These are phyloP conservation scores for Nasua narica DNA, from an alignment of 2,797 vertebrate genomes.

Conservation along the genomic window DNA sequence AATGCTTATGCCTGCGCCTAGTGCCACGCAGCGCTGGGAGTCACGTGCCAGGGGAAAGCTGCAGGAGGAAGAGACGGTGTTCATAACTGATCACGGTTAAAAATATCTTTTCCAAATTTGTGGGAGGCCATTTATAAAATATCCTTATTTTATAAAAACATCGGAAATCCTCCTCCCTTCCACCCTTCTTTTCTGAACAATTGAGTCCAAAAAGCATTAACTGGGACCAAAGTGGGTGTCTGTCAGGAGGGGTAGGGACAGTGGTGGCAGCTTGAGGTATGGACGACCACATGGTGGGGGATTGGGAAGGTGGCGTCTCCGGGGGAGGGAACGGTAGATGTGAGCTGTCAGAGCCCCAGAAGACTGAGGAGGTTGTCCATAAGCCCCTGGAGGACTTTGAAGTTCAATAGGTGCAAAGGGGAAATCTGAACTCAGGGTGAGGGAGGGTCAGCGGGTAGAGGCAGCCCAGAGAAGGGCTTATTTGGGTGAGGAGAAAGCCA, in stretches of 20 bases:
- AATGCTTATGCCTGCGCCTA: background rate
- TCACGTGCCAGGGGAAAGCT: background rate
- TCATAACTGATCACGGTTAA: background rate
- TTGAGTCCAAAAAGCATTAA: background rate
- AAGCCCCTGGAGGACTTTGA: background rate
- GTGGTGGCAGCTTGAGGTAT: background rate
- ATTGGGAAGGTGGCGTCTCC: background rate
- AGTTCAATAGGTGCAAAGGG: background rate
- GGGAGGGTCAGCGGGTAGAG: background rate
- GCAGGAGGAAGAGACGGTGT: background rate
- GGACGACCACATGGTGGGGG: background rate
- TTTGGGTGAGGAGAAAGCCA: background rate
- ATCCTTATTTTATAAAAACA: background rate
- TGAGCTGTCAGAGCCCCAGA: background rate
- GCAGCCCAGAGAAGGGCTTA: background rate
- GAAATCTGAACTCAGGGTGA: background rate
- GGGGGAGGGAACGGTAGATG: background rate
- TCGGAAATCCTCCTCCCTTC: background rate
- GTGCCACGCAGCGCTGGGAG: background rate
- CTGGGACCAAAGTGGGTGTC: background rate
- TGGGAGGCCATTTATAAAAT: background rate
- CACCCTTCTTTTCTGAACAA: background rate
- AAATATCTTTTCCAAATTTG: background rate
- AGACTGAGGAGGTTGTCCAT: background rate
- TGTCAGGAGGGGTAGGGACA: background rate